Evolutionary conservation across 2,113 vertebrate species (phyloP), one percentile per base, ranked within the genome.

Genomic region (Rhinogobius similis): DNA sequence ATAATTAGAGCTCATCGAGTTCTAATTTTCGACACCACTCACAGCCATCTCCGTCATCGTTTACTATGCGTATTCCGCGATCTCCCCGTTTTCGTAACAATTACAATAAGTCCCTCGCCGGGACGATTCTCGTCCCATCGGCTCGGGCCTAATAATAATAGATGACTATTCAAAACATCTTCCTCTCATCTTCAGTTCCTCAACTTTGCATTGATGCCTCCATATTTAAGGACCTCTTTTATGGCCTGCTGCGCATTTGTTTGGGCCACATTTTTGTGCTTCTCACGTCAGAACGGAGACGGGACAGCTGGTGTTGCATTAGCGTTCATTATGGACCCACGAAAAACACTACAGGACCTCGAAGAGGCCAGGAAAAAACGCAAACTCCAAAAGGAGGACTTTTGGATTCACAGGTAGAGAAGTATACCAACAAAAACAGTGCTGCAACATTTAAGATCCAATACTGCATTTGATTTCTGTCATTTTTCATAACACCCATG

Each of bases 241-340:
- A 94, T 93, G 46, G 96, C 96, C 58, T 93, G 96, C 78, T 96
- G 94, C 76, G 94, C 94, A 39, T 97, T 98, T 89, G 87, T 96
- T 62, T 98, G 96, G 97, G 94, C 95, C 65, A 82, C 92, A 56
- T 99, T 97, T 89, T 86, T 98, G 20, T 98, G 96, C 83, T 96
- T 94, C 86, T 97, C 95, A 0, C 92, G 94, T 18, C 94, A 97
- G 81, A 92, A 87, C 1, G 94, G 94, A 0, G 95, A 96, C 0
- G 95, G 95, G 36, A 96, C 95, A 0, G 90, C 88, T 1, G 75
- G 71, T 0, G 92, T 95, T 26, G 92, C 90, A 4, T 85, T 95
- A 18, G 50, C 86, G 13, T 92, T 92, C 67, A 14, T 91, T 63
- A 82, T 89, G 84, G 83, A 88, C 62, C 88, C 91, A 20, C 85